phyloP scores from a whole-genome alignment of 2,888 invertebrate species.

The Drosophila subsilvestris region DNA sequence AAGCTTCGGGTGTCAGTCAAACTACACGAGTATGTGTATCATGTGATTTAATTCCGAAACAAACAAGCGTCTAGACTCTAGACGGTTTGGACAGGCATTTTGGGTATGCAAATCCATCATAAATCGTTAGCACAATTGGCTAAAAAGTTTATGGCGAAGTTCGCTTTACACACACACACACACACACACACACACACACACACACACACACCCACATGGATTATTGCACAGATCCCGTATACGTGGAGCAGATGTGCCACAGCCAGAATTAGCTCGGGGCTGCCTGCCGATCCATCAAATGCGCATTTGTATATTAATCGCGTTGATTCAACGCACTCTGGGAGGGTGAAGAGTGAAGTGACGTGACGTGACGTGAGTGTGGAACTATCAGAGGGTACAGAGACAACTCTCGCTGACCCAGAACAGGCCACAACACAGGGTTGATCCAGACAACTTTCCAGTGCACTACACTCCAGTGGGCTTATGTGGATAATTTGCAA shows the following conservation, averaged over 20 bases:
- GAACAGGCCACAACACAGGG: no score
- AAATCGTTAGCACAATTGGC: constrained; percentile 15
- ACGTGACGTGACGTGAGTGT: no score
- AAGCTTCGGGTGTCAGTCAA: not conserved
- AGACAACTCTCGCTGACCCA: no score
- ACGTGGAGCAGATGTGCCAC: constrained; percentile 28
- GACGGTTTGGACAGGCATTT: not conserved
- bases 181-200: not conserved
- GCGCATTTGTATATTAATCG: constrained; percentile 65
- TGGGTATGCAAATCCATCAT: constrained; percentile 66
- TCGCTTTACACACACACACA: not conserved
- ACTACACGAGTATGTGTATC: no score
- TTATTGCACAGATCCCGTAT: constrained; percentile 11
- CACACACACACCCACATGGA: not conserved
- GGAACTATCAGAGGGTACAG: not conserved
- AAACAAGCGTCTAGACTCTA: not conserved
- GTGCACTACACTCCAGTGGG: not conserved
- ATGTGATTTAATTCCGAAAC: no score
- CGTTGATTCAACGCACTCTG: constrained; percentile 51
- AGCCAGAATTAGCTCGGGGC: not conserved
- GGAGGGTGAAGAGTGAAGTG: not conserved
- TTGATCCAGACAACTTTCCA: not conserved
- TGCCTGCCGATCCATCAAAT: constrained; percentile 63
- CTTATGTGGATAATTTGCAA: not conserved
- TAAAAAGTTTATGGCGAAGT: constrained; percentile 25